Percentiles rank a stretch among this genome's conserved stretches.
phyloP scores from a whole-genome alignment of 2,888 invertebrate genomes.

The Cephus sareptanus region DNA sequence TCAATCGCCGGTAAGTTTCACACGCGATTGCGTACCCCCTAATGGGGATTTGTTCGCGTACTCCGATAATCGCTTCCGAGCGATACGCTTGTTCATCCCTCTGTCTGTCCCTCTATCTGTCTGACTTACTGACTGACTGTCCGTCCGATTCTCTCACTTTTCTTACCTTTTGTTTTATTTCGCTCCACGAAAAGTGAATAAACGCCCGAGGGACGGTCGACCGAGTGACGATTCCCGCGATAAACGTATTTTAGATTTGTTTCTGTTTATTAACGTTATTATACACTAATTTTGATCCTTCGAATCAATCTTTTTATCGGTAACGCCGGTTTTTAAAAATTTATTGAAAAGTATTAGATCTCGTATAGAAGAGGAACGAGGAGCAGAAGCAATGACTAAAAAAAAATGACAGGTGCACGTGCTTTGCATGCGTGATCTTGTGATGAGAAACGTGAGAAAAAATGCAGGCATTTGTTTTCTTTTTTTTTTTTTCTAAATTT shows the following conservation, averaged over 20 bases:
- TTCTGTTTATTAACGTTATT: not conserved
- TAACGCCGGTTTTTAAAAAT: not conserved
- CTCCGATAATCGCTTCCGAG: not conserved
- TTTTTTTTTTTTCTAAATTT: not conserved
- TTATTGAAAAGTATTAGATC: not conserved
- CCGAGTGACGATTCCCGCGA: not conserved
- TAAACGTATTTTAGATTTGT: not conserved
- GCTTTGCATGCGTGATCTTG: not conserved
- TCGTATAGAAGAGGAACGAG: not conserved
- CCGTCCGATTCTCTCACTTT: not conserved
- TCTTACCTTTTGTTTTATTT: not conserved
- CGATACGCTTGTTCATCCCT: not conserved
- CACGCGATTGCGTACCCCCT: conserved; percentile 12
- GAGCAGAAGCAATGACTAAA: not conserved
- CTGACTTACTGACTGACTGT: too few relatives aligned
- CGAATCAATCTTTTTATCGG: not conserved
- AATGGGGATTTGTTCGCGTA: not conserved
- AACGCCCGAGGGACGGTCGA: not conserved
- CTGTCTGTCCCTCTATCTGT: not conserved
- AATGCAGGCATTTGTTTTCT: not conserved
- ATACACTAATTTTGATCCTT: not conserved
- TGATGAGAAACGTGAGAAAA: not conserved
- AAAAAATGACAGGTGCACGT: not conserved
- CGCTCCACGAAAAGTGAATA: not conserved
- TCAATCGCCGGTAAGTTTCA: conserved; percentile 41